A percentile compares a stretch with the other conserved stretches of the same genome.
These are phyloP conservation scores for Sebastes elongatus DNA, from an alignment of 2,797 vertebrate species.

Conservation along the genomic window DNA sequence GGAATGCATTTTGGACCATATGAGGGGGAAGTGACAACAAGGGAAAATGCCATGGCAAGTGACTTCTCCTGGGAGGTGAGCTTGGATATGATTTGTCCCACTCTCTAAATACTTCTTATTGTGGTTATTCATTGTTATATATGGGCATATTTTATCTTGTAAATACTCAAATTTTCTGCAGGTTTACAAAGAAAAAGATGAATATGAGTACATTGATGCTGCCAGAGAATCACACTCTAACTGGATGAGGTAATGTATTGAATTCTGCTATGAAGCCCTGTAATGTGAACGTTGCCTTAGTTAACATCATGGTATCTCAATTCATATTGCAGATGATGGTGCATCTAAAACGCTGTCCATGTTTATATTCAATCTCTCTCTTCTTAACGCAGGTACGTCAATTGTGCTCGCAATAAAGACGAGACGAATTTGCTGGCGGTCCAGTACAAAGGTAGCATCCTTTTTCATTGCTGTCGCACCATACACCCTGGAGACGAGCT, in stretches of 20 bases:
- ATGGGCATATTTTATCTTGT: neutral
- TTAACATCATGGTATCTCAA: neutral
- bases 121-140: neutral
- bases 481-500: conserved; percentile 91
- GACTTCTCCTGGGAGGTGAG: conserved; percentile 88
- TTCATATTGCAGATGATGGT: neutral
- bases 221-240: conserved; percentile 82
- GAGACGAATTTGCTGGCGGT: conserved; percentile 94
- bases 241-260: conserved; percentile 86
- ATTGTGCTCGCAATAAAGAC: conserved; percentile 88
- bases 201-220: conserved; percentile 84
- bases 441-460: conserved; percentile 91
- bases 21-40: conserved; percentile 80
- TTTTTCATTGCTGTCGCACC: conserved; percentile 91
- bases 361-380: neutral
- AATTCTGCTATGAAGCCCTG: neutral
- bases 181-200: conserved; percentile 81
- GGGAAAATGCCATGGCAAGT: conserved; percentile 80
- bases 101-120: neutral
- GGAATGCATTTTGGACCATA: conserved; percentile 89
- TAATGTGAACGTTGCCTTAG: no score
- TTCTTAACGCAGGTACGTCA: conserved; percentile 85
- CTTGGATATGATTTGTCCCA: neutral
- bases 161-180: conserved; percentile 44
- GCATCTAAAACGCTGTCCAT: neutral